phyloP scores from a whole-genome alignment of 1,140 invertebrate species.

The Manduca sexta region DNA sequence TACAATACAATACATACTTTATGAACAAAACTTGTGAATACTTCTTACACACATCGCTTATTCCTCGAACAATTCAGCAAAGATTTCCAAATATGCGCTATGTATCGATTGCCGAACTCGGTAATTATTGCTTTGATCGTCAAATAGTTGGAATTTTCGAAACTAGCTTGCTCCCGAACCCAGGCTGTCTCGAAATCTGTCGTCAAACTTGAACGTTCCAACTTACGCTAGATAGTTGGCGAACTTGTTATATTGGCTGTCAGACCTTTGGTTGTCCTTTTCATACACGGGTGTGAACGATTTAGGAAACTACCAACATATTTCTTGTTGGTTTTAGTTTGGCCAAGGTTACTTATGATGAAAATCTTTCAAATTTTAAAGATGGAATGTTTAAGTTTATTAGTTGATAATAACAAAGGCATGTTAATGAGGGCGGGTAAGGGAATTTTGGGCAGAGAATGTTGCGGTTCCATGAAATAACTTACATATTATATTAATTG shows the following conservation, averaged over 20 bases:
- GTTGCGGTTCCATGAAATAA: too few species aligned
- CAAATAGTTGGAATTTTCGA: background rate
- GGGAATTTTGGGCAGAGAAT: too few species aligned
- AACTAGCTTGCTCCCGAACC: constrained; percentile 5
- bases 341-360: too few species aligned
- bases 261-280: constrained; percentile 21
- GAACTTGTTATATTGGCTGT: constrained; percentile 30
- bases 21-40: too few species aligned
- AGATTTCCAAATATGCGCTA: background rate
- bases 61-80: background rate
- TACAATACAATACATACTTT: too few species aligned
- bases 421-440: too few species aligned
- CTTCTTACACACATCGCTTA: background rate
- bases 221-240: constrained; percentile 25
- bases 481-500: too few species aligned
- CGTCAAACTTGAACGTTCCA: constrained; percentile 42
- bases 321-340: too few species aligned
- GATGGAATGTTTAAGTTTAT: too few species aligned
- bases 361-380: too few species aligned
- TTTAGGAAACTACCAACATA: background rate
- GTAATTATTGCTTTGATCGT: constrained; percentile 3
- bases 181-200: constrained; percentile 31
- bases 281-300: constrained; percentile 10
- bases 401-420: too few species aligned
- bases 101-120: constrained; percentile 2